A percentile compares a stretch with the other conserved stretches of the same genome.
Evolutionary conservation across 1,140 invertebrate species (phyloP).

Genomic region (Pseudobourletiella spinata): DNA sequence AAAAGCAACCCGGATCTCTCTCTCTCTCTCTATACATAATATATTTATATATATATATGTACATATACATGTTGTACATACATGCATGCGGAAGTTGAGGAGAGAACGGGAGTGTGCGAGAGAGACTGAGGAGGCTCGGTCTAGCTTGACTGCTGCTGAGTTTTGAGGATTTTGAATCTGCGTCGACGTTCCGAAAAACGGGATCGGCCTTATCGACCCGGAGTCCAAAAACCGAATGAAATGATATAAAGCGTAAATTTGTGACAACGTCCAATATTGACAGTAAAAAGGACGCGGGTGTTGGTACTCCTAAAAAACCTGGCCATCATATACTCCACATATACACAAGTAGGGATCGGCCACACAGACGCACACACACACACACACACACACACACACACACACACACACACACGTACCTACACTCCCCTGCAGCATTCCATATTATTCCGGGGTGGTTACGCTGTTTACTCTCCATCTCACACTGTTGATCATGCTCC

Average conservation of each 20-base stretch:
- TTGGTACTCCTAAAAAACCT: background rate
- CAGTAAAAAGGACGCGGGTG: constrained; percentile 6
- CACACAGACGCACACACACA: too few relatives aligned
- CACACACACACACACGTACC: background rate
- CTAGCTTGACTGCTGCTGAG: background rate
- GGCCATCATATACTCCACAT: background rate
- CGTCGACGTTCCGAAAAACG: constrained; percentile 8
- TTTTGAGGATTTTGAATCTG: constrained; percentile 7
- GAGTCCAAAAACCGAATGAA: constrained; percentile 30
- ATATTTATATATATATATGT: too few relatives aligned
- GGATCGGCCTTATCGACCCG: constrained; percentile 33
- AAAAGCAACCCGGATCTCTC: too few relatives aligned
- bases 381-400: background rate
- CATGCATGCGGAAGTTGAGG: too few relatives aligned
- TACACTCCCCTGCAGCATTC: too few relatives aligned
- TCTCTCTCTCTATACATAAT: too few relatives aligned
- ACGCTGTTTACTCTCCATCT: too few relatives aligned
- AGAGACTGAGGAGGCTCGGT: background rate
- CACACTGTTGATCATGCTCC: too few relatives aligned
- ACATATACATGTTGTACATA: too few relatives aligned
- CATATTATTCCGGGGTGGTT: too few relatives aligned
- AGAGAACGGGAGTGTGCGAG: background rate
- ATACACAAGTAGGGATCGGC: background rate
- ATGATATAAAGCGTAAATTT: constrained; percentile 36
- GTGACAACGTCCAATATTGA: constrained; percentile 35